phyloP scores from a whole-genome alignment of 2,113 vertebrate species.

The Petrocephalus zakoni region DNA sequence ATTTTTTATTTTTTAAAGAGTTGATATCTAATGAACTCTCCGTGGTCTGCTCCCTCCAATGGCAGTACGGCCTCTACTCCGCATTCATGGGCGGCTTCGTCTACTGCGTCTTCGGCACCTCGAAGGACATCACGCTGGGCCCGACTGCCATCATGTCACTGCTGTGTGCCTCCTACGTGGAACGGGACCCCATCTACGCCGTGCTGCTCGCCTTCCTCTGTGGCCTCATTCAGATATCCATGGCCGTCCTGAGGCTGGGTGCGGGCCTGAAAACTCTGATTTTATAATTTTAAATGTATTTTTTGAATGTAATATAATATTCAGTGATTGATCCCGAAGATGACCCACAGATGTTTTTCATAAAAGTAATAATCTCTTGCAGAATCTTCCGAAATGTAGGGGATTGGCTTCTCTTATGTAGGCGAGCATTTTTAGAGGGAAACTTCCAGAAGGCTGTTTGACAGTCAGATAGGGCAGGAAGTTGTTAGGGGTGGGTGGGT shows the following conservation, averaged over 20 bases:
- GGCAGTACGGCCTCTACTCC: constrained; percentile 89
- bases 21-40: neutral
- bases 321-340: neutral
- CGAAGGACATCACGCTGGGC: constrained; percentile 92
- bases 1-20: neutral
- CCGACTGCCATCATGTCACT: constrained; percentile 97
- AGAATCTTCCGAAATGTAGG: neutral
- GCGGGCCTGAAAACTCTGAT: constrained; percentile 34
- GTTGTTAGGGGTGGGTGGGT: neutral
- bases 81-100: constrained; percentile 90
- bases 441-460: neutral
- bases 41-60: no score
- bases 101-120: constrained; percentile 85
- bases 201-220: constrained; percentile 81
- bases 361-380: neutral
- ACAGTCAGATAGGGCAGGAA: neutral
- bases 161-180: constrained; percentile 76
- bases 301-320: neutral
- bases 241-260: constrained; percentile 84
- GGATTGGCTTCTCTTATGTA: neutral
- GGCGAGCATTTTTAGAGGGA: neutral
- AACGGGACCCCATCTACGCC: constrained; percentile 65
- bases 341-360: neutral
- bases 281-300: neutral
- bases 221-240: constrained; percentile 75